Evolutionary conservation across 2,888 invertebrate species (phyloP).

Genomic region (Dolichomitus sp.): DNA sequence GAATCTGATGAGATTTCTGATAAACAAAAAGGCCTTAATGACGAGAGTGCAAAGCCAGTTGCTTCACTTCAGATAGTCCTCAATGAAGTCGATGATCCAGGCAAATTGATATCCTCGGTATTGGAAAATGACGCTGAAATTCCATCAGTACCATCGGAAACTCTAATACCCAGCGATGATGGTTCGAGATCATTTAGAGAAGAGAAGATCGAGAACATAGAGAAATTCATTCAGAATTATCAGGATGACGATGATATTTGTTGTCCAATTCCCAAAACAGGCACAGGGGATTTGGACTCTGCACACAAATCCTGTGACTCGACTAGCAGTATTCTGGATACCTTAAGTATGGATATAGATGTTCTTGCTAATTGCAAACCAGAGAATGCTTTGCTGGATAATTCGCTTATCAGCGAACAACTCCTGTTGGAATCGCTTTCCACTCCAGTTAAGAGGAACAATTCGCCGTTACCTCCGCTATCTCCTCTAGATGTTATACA

Average conservation of each 20-base stretch:
- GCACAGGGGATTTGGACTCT: constrained; percentile 14
- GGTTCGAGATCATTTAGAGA: constrained; percentile 65
- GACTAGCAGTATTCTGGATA: constrained; percentile 55
- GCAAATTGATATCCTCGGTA: constrained; percentile 38
- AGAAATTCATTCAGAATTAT: constrained; percentile 71
- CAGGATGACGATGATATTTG: constrained; percentile 37
- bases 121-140: constrained; percentile 47
- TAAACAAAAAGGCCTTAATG: constrained; percentile 10
- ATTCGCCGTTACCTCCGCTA: background rate
- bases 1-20: constrained; percentile 25
- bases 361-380: background rate
- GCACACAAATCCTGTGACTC: constrained; percentile 35
- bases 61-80: background rate
- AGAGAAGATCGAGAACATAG: constrained; percentile 73
- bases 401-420: background rate
- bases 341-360: constrained; percentile 47
- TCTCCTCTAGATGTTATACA: background rate
- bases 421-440: background rate
- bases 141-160: constrained; percentile 19
- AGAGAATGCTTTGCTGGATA: background rate
- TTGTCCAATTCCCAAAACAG: constrained; percentile 2
- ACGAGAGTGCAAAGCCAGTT: constrained; percentile 24
- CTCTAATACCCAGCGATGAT: background rate
- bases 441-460: background rate
- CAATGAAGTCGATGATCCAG: constrained; percentile 8